Conservation (phyloP, 2,888 invertebrate species). For the Synergus itoensis region DNA sequence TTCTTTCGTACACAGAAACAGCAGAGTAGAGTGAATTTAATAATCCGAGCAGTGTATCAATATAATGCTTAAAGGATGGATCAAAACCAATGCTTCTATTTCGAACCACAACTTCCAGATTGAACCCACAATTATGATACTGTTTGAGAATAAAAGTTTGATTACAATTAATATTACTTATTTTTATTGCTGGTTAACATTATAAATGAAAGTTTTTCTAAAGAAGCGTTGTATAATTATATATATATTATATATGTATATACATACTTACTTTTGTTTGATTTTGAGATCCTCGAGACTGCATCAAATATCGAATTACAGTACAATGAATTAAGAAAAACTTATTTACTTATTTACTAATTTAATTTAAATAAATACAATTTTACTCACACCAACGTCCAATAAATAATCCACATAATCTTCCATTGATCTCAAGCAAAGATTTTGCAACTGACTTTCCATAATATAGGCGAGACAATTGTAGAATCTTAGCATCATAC, state of each 20-base stretch:
- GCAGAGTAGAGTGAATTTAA: conserved; percentile 88
- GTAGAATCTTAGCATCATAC: conserved; percentile 84
- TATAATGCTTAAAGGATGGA: conserved; percentile 87
- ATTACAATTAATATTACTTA: neutral
- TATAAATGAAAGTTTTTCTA: neutral
- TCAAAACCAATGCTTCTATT: conserved; percentile 85
- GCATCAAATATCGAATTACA: conserved; percentile 45
- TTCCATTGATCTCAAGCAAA: conserved; percentile 89
- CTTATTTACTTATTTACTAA: neutral
- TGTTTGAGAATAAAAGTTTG: conserved; percentile 70
- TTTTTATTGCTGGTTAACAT: neutral
- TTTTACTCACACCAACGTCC: conserved; percentile 84
- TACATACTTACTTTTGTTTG: conserved; percentile 54
- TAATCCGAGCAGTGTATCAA: conserved; percentile 84
- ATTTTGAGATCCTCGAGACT: conserved; percentile 57
- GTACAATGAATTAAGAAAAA: neutral
- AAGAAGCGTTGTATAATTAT: no score
- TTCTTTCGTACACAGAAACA: conserved; percentile 85
- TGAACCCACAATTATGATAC: conserved; percentile 86
- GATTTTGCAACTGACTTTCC: conserved; percentile 91
- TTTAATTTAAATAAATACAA: neutral
- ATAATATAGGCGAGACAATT: conserved; percentile 92
- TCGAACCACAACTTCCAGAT: conserved; percentile 81
- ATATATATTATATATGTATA: neutral
- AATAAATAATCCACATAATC: conserved; percentile 89